Percentiles rank a stretch among this genome's conserved stretches.
Conservation (phyloP, 2,113 vertebrate genomes). For the Pardalotus punctatus region DNA sequence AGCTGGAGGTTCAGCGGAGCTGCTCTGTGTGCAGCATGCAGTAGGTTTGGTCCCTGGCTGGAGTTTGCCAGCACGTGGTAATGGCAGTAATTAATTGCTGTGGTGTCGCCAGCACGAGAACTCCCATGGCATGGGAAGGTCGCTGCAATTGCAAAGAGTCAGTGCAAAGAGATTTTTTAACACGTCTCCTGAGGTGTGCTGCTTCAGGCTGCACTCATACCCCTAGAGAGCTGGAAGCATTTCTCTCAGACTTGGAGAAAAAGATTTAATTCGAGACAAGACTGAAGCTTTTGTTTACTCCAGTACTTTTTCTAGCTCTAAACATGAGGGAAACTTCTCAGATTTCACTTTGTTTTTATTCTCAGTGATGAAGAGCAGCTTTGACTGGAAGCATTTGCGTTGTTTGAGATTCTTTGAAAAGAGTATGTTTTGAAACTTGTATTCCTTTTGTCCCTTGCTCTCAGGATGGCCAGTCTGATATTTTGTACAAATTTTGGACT, state of each 20-base stretch:
- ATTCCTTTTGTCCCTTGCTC: neutral
- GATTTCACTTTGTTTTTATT: neutral
- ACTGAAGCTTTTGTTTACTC: neutral
- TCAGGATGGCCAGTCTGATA: slow-evolving; percentile 92
- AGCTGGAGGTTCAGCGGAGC: neutral
- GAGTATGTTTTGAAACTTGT: neutral
- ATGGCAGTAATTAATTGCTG: neutral
- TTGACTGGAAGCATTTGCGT: neutral
- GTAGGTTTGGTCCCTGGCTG: neutral
- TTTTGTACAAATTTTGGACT: slow-evolving; percentile 92
- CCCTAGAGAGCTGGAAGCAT: neutral
- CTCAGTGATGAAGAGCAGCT: neutral
- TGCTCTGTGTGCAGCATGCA: neutral
- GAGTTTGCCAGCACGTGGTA: neutral
- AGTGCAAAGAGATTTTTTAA: neutral
- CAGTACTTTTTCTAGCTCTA: neutral
- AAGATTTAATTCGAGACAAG: neutral
- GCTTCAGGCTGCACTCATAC: accelerated
- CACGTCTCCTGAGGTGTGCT: neutral
- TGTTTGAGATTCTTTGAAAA: neutral
- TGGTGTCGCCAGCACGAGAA: neutral
- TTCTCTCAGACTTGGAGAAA: neutral
- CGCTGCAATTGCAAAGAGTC: neutral
- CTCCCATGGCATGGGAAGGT: neutral
- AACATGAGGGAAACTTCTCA: neutral